These are phyloP conservation scores for Anabacerthia variegaticeps DNA, from an alignment of 2,797 vertebrate species.

Conservation along the genomic window DNA sequence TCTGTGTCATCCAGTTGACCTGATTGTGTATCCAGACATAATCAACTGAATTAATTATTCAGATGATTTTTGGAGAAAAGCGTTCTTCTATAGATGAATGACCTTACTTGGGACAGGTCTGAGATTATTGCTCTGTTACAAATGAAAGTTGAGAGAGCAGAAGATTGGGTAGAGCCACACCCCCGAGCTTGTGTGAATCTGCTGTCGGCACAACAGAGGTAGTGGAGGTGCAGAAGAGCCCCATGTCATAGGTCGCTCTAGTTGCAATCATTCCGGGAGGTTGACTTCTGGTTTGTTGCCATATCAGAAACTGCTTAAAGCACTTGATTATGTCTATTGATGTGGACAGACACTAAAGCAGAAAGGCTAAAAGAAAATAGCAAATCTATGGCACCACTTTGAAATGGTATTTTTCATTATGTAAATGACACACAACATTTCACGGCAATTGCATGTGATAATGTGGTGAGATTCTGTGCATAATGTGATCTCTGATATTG, in stretches of 20 bases:
- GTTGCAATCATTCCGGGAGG: background rate
- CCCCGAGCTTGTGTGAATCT: accelerated
- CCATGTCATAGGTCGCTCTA: background rate
- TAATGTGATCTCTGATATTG: background rate
- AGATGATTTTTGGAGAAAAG: background rate
- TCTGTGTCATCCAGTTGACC: background rate
- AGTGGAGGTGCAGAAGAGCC: background rate
- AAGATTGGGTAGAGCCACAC: background rate
- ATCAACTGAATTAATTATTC: background rate
- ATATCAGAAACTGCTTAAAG: background rate
- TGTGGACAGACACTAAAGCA: background rate
- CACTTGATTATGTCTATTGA: background rate
- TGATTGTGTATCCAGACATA: background rate
- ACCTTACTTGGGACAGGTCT: background rate
- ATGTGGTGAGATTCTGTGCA: background rate
- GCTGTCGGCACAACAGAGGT: background rate
- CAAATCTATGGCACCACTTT: background rate
- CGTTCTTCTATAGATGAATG: background rate
- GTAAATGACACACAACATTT: background rate
- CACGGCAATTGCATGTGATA: background rate
- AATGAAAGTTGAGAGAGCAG: background rate
- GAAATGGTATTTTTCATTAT: background rate
- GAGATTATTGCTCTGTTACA: background rate
- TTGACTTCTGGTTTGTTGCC: background rate
- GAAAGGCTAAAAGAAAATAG: background rate